These are phyloP conservation scores for Acinonyx jubatus DNA, from an alignment of 2,113 vertebrate genomes.

Conservation along the genomic window DNA sequence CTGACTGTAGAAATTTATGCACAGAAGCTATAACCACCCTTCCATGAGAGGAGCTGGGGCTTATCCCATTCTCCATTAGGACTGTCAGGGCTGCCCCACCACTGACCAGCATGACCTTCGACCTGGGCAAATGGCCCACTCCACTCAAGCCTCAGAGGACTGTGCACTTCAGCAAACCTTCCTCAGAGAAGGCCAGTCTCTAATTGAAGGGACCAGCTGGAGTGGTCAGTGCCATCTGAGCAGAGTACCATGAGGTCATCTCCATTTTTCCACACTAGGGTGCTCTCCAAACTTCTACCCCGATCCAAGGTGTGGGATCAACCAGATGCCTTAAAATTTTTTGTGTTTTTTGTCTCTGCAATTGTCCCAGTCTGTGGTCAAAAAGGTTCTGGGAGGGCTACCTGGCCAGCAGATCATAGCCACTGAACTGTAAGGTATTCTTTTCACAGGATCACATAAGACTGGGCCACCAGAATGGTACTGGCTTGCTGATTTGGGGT, in stretches of 20 bases:
- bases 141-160: not conserved
- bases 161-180: not conserved
- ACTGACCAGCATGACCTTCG: not conserved
- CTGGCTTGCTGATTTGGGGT: not conserved
- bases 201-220: not conserved
- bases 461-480: not conserved
- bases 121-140: not conserved
- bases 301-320: not conserved
- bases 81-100: not conserved
- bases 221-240: not conserved
- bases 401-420: not conserved
- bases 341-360: not conserved
- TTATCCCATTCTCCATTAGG: not conserved
- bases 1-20: not conserved
- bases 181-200: not conserved
- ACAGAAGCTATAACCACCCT: not conserved
- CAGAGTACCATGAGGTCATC: not conserved
- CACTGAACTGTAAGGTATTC: not conserved
- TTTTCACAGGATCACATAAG: not conserved
- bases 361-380: not conserved
- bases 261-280: not conserved
- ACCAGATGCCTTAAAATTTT: not conserved
- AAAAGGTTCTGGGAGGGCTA: not conserved
- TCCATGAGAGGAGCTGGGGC: not conserved
- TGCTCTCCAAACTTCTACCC: not conserved